Percentiles rank a stretch among this genome's conserved stretches.
Conservation (phyloP, 2,113 vertebrate species). For the Zosterops japonicus region DNA sequence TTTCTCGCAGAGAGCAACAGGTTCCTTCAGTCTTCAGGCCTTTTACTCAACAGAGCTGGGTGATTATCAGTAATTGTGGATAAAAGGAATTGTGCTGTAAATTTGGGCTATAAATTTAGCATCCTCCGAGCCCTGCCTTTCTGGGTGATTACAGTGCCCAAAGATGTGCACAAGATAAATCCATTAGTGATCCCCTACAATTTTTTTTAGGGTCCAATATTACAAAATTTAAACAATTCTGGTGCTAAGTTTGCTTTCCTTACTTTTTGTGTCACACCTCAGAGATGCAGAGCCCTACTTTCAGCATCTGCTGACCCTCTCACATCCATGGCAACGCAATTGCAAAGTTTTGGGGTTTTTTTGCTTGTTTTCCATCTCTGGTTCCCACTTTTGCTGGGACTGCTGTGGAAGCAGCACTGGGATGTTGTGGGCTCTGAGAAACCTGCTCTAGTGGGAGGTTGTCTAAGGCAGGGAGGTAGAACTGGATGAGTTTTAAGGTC, state of each 20-base stretch:
- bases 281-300: neutral
- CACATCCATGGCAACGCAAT: neutral
- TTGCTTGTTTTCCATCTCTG: neutral
- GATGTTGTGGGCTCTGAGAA: neutral
- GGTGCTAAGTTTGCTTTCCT: neutral
- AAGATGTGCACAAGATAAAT: neutral
- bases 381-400: neutral
- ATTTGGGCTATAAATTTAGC: neutral
- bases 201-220: neutral
- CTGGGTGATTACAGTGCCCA: too few species aligned
- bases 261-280: neutral
- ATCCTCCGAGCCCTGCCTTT: neutral
- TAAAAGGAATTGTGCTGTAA: neutral
- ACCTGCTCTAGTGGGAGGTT: neutral
- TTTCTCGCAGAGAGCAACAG: constrained; percentile 2
- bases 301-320: neutral
- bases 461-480: neutral
- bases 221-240: neutral
- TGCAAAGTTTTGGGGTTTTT: neutral
- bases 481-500: neutral
- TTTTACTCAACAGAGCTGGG: neutral
- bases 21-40: neutral
- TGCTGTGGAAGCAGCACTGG: neutral
- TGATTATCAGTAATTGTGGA: neutral
- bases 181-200: neutral